Conservation (phyloP, 1,140 invertebrate species). For the Eufriesea mexicana region DNA sequence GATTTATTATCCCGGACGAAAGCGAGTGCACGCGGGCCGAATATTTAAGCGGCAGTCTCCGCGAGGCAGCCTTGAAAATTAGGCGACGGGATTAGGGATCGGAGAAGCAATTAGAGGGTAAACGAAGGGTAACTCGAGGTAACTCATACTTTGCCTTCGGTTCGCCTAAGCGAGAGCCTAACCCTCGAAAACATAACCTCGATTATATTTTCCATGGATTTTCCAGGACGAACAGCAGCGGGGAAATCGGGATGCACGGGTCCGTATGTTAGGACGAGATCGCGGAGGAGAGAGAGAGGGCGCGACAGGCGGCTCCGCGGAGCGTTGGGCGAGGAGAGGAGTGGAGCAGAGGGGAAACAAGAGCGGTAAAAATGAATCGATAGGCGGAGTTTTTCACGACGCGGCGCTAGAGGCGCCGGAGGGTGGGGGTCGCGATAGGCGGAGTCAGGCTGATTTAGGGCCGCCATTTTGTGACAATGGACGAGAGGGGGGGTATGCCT, state of each 20-base stretch:
- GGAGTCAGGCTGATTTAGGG: conserved; percentile 82
- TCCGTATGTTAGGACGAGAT: conserved; percentile 33
- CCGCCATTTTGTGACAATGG: conserved; percentile 83
- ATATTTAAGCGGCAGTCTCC: accelerated
- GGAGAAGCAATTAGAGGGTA: background rate
- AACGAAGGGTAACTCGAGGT: background rate
- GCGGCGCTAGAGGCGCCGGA: conserved; percentile 73
- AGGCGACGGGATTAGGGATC: background rate
- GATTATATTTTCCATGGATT: conserved; percentile 17
- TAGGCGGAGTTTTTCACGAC: conserved; percentile 82
- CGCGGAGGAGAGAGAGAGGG: conserved; percentile 16
- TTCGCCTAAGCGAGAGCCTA: too few relatives aligned
- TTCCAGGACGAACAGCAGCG: conserved; percentile 1
- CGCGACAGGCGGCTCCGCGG: background rate
- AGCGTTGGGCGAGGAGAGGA: background rate
- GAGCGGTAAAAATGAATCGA: conserved; percentile 82
- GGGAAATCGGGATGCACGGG: conserved; percentile 40
- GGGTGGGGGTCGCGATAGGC: conserved; percentile 74
- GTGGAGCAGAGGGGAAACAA: conserved; percentile 65
- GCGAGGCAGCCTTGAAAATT: too few relatives aligned
- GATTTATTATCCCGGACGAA: background rate
- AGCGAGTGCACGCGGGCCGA: background rate
- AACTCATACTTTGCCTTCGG: too few relatives aligned
- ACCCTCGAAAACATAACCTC: background rate
- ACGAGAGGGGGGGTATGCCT: conserved; percentile 79